Conservation (phyloP, 1,140 invertebrate species). For the Cyclina sinensis region DNA sequence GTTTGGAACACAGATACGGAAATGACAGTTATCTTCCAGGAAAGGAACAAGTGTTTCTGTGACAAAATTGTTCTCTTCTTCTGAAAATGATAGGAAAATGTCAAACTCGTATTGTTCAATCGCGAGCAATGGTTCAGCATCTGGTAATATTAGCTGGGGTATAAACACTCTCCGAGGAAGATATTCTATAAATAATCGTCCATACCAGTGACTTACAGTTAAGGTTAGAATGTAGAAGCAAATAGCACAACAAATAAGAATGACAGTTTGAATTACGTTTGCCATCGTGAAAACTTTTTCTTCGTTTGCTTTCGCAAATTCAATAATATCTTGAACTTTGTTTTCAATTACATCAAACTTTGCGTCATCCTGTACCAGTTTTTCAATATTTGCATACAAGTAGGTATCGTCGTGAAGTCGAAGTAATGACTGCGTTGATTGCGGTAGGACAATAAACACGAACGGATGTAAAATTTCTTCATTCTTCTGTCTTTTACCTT, state of each 20-base stretch:
- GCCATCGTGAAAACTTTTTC: not conserved
- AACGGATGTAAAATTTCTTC: not conserved
- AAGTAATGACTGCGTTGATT: not conserved
- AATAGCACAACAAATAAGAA: not conserved
- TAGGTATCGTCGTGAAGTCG: not conserved
- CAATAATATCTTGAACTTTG: not conserved
- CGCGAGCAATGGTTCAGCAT: not conserved
- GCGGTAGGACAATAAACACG: not conserved
- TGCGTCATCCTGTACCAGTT: not conserved
- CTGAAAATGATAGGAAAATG: slow-evolving; percentile 14
- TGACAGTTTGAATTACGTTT: not conserved
- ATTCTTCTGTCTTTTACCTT: not conserved
- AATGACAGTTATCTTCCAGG: slow-evolving; percentile 5
- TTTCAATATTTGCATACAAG: slow-evolving; percentile 3
- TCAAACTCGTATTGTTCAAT: not conserved
- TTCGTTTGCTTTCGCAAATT: not conserved
- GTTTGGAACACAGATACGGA: not conserved
- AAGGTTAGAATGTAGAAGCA: not conserved
- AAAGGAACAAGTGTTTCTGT: not conserved
- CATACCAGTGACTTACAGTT: not conserved
- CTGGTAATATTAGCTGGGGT: not conserved
- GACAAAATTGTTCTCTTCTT: not conserved
- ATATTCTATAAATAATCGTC: not conserved
- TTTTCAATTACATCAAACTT: slow-evolving; percentile 2
- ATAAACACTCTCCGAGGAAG: not conserved